Evolutionary conservation across 1,140 invertebrate species (phyloP).

Genomic region (Diprion similis): DNA sequence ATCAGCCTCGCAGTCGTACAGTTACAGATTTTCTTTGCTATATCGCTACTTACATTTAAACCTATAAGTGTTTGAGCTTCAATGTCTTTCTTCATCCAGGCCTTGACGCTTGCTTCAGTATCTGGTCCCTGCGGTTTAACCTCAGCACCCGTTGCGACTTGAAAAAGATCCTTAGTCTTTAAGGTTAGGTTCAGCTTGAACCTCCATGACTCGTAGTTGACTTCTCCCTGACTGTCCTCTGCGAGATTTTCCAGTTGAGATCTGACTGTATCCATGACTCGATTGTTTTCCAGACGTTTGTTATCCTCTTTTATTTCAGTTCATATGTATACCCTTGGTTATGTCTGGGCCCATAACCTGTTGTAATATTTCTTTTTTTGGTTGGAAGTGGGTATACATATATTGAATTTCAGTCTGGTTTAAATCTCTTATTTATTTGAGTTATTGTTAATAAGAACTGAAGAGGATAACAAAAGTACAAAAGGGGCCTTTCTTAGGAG

Average conservation of each 20-base stretch:
- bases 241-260: constrained; percentile 29
- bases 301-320: no score
- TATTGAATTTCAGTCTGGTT: no score
- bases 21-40: constrained; percentile 31
- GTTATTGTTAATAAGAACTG: no score
- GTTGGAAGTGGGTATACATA: no score
- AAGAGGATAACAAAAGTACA: no score
- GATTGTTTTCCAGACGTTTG: neutral
- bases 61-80: constrained; percentile 35
- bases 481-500: no score
- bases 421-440: no score
- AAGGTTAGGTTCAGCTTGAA: constrained; percentile 33
- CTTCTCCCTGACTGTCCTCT: constrained; percentile 17
- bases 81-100: constrained; percentile 32
- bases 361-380: no score
- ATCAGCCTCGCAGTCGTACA: constrained; percentile 28
- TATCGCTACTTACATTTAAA: constrained; percentile 33
- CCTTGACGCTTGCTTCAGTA: constrained; percentile 1
- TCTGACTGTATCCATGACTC: constrained; percentile 27
- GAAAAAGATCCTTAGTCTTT: constrained; percentile 30
- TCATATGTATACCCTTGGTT: neutral
- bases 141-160: constrained; percentile 26
- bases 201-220: constrained; percentile 31
- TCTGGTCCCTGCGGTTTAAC: constrained; percentile 8
- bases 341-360: constrained; percentile 1